phyloP scores from a whole-genome alignment of 2,113 vertebrate species.

The Megaceryle torquata region DNA sequence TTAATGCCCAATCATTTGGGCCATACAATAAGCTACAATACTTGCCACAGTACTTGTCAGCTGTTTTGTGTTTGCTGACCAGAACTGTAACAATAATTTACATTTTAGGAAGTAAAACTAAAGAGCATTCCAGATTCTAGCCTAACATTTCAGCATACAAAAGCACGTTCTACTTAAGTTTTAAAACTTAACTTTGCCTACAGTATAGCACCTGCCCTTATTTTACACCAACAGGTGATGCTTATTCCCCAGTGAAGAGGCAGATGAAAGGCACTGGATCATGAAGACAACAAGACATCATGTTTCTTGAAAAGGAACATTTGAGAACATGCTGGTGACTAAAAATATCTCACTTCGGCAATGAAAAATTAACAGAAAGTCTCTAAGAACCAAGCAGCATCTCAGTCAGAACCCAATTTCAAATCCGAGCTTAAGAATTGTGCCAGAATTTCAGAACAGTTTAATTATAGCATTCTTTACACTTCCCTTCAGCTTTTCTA shows the following conservation, averaged over 20 bases:
- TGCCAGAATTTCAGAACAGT: conserved; percentile 13
- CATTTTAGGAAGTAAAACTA: neutral
- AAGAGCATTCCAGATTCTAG: neutral
- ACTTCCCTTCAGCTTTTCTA: neutral
- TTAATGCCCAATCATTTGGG: neutral
- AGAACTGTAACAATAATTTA: neutral
- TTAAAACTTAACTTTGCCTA: neutral
- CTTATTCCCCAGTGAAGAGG: neutral
- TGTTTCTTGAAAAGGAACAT: neutral
- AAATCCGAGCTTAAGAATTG: neutral
- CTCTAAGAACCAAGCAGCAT: neutral
- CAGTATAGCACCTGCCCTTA: neutral
- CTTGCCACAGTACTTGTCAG: neutral
- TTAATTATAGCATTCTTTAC: conserved; percentile 39
- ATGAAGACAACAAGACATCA: neutral
- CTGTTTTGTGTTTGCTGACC: neutral
- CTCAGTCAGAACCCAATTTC: neutral
- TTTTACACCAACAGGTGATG: neutral
- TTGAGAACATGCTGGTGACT: neutral
- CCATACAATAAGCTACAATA: neutral
- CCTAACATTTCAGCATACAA: neutral
- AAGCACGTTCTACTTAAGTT: neutral
- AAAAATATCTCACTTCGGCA: neutral
- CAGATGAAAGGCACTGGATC: neutral
- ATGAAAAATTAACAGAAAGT: neutral